Conservation (phyloP, 2,113 vertebrate species). For the Ageneiosus marmoratus region DNA sequence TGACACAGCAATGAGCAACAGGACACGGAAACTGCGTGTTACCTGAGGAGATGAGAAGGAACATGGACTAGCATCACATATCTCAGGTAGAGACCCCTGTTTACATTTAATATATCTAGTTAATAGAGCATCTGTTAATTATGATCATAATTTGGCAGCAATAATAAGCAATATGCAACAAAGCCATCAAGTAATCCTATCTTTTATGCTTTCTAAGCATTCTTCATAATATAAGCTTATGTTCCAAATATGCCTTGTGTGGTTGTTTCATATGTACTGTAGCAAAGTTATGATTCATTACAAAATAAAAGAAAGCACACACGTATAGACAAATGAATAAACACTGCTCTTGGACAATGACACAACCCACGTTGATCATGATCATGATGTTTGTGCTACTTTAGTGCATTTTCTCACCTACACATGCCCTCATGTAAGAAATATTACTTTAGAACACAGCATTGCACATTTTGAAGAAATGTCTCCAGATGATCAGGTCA, state of each 20-base stretch:
- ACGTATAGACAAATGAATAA: background rate
- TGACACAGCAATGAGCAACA: conserved; percentile 86
- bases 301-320: background rate
- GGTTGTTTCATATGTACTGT: background rate
- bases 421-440: background rate
- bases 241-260: background rate
- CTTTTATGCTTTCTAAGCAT: background rate
- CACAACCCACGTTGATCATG: background rate
- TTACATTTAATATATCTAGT: background rate
- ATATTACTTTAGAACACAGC: background rate
- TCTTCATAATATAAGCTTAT: no score
- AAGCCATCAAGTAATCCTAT: background rate
- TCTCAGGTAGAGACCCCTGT: background rate
- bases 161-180: background rate
- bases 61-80: background rate
- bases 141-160: background rate
- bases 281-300: background rate
- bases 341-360: background rate
- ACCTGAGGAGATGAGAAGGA: conserved; percentile 71
- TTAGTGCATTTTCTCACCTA: background rate
- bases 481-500: background rate
- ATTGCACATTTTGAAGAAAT: conserved; percentile 5
- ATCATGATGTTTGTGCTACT: background rate
- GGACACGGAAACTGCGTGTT: conserved; percentile 78
- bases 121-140: background rate